Conservation (phyloP, 1,140 invertebrate species). For the Drosophila kanapiae region DNA sequence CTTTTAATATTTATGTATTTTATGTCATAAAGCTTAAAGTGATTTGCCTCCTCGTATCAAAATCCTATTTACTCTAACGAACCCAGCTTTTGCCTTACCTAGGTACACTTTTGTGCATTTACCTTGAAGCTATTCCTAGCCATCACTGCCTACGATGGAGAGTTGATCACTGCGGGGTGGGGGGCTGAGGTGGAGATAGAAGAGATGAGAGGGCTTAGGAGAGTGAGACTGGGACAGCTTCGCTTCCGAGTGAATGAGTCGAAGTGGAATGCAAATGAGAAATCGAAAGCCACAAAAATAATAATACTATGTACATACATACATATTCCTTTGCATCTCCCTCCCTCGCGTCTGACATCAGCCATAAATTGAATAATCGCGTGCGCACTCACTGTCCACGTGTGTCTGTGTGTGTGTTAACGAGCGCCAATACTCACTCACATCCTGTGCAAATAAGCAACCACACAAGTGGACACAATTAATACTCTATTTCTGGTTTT, state of each 20-base stretch:
- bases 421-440: constrained; percentile 27
- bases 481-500: no score
- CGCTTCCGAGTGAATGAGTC: neutral
- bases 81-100: no score
- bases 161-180: neutral
- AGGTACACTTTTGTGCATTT: neutral
- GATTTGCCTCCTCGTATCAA: no score
- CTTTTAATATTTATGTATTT: no score
- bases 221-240: neutral
- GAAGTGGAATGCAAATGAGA: constrained; percentile 26
- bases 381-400: constrained; percentile 41
- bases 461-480: constrained; percentile 10
- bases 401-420: constrained; percentile 26
- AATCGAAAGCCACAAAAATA: constrained; percentile 25
- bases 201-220: neutral
- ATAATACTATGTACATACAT: constrained; percentile 12
- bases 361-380: constrained; percentile 78
- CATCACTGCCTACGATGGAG: neutral
- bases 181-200: no score
- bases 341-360: constrained; percentile 60
- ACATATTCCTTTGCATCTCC: constrained; percentile 17
- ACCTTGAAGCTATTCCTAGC: neutral
- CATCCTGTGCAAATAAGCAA: constrained; percentile 40
- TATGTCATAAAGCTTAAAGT: no score
- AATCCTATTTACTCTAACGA: no score